Conservation (phyloP, 2,113 vertebrate species). For the Phaethon lepturus region DNA sequence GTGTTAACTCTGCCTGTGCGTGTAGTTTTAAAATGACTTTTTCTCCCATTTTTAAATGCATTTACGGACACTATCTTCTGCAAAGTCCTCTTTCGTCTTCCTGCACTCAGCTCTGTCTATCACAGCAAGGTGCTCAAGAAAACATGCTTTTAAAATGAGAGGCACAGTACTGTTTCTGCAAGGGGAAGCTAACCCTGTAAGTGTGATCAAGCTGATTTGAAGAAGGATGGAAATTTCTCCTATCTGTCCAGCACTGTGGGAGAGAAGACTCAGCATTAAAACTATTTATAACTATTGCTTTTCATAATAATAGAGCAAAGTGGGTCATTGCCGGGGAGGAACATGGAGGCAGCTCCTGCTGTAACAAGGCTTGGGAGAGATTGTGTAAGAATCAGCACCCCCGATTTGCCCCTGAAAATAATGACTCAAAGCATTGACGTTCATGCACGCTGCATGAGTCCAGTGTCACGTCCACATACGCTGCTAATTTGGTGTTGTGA, state of each 20-base stretch:
- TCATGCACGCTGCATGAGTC: background rate
- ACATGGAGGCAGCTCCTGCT: background rate
- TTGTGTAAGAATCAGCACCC: background rate
- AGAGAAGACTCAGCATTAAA: background rate
- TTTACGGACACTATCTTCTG: background rate
- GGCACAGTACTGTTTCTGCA: background rate
- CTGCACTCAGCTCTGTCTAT: background rate
- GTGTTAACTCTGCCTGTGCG: background rate
- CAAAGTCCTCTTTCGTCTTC: background rate
- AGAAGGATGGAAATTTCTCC: background rate
- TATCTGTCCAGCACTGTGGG: background rate
- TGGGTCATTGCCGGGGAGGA: slow-evolving; percentile 13
- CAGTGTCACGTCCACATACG: background rate
- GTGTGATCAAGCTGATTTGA: background rate
- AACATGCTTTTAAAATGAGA: background rate
- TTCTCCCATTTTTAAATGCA: background rate
- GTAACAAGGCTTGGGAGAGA: background rate
- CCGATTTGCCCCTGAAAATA: background rate
- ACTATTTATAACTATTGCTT: background rate
- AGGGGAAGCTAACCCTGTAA: background rate
- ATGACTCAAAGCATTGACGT: slow-evolving; percentile 5
- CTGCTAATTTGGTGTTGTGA: slow-evolving; percentile 9
- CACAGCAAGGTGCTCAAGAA: background rate
- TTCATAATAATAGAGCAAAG: background rate
- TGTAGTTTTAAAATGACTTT: background rate